phyloP scores from a whole-genome alignment of 2,113 vertebrate species.

The Aramus guarauna region DNA sequence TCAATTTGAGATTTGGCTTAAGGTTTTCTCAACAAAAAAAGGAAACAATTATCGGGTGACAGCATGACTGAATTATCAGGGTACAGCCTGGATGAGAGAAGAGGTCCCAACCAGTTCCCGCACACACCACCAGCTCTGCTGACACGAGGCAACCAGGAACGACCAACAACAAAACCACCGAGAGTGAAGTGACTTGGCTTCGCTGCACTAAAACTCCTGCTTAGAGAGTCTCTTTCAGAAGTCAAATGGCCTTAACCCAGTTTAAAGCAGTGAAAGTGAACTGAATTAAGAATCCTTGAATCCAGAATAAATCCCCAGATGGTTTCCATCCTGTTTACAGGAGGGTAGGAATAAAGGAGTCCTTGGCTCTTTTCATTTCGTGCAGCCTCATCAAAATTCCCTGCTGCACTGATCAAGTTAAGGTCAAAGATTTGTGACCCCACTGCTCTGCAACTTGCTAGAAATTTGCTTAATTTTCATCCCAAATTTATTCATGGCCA shows the following conservation, averaged over 20 bases:
- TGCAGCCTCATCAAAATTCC: not conserved
- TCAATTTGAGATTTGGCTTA: not conserved
- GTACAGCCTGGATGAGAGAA: not conserved
- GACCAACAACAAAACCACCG: accelerated
- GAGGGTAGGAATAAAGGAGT: not conserved
- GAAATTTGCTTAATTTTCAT: not conserved
- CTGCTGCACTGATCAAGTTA: not conserved
- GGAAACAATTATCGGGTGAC: not conserved
- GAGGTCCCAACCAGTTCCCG: not conserved
- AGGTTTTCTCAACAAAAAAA: not conserved
- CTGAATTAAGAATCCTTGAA: not conserved
- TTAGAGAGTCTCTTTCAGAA: not conserved
- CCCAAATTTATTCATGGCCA: not conserved
- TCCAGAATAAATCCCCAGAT: not conserved
- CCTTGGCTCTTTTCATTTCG: not conserved
- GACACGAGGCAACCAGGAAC: accelerated
- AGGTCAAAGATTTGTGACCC: not conserved
- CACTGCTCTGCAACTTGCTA: not conserved
- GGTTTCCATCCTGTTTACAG: not conserved
- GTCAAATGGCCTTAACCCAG: not conserved
- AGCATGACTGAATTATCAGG: not conserved
- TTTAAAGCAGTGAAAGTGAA: not conserved
- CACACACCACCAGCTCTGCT: not conserved
- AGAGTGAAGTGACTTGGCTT: not conserved
- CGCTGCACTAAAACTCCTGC: not conserved